These are phyloP conservation scores for Nyctibius grandis DNA, from an alignment of 2,797 vertebrate species.

Conservation along the genomic window DNA sequence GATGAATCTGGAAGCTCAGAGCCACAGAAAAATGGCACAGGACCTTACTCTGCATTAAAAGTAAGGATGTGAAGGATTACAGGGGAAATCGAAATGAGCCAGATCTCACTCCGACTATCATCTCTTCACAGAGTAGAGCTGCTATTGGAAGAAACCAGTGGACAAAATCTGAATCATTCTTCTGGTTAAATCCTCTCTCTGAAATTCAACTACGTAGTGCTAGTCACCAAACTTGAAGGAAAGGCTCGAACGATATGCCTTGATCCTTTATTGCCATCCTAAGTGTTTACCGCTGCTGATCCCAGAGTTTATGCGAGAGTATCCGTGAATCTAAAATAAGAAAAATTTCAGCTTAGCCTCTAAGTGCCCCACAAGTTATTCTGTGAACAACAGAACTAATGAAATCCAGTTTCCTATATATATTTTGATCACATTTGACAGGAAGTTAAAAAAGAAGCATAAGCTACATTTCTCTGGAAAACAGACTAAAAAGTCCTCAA, in stretches of 20 bases:
- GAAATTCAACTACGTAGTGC: background rate
- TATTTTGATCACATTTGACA: background rate
- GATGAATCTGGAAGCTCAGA: background rate
- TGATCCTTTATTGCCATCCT: background rate
- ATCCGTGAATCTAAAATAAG: background rate
- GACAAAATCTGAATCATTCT: background rate
- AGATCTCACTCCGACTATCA: background rate
- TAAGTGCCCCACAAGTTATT: background rate
- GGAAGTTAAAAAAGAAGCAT: background rate
- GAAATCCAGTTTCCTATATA: background rate
- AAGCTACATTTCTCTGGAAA: background rate
- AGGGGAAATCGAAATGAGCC: background rate
- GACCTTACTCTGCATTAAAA: background rate
- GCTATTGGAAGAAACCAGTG: background rate
- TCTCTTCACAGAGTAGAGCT: background rate
- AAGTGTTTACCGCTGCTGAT: background rate
- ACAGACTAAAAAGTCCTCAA: background rate
- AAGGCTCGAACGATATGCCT: rapidly evolving
- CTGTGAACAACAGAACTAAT: background rate
- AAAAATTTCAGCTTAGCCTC: background rate
- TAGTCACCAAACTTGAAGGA: background rate
- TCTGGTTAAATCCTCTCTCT: background rate
- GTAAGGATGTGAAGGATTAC: background rate
- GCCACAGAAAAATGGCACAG: background rate
- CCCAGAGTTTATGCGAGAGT: background rate